Evolutionary conservation across 2,797 vertebrate genomes (phyloP).

Genomic region (Bradypus variegatus): DNA sequence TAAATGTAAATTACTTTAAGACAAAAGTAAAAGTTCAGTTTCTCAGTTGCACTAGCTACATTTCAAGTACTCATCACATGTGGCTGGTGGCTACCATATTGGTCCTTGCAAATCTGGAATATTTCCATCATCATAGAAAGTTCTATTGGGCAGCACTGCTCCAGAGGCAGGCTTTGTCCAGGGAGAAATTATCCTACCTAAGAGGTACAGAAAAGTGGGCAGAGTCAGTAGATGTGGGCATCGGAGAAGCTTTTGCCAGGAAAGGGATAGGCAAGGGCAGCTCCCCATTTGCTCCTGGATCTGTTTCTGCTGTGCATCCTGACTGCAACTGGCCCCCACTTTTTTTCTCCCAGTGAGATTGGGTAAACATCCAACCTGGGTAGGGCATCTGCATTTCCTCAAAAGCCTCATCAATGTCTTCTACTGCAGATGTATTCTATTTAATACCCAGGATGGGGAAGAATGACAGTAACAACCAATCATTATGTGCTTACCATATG

Average conservation of each 20-base stretch:
- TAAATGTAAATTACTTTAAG: background rate
- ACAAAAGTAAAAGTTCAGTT: background rate
- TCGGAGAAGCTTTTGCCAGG: background rate
- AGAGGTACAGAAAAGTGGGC: background rate
- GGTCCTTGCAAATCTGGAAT: background rate
- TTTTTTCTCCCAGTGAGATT: background rate
- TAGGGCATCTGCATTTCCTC: background rate
- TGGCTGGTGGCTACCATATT: background rate
- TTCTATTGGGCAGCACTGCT: background rate
- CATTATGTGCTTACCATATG: background rate
- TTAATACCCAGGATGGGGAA: background rate
- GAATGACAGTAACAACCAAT: background rate
- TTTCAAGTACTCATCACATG: background rate
- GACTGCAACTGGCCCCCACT: background rate
- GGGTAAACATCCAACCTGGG: background rate
- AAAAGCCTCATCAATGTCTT: background rate
- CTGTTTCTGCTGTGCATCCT: background rate
- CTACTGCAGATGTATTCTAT: background rate
- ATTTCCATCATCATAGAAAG: background rate
- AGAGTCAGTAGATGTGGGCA: background rate
- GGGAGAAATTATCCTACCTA: background rate
- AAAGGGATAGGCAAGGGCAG: background rate
- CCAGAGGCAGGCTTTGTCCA: background rate
- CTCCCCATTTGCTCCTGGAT: background rate
- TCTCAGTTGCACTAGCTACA: background rate